Evolutionary conservation across 2,113 vertebrate genomes (phyloP), one percentile per base, ranked within the genome.

Genomic region (Rattus rattus): DNA sequence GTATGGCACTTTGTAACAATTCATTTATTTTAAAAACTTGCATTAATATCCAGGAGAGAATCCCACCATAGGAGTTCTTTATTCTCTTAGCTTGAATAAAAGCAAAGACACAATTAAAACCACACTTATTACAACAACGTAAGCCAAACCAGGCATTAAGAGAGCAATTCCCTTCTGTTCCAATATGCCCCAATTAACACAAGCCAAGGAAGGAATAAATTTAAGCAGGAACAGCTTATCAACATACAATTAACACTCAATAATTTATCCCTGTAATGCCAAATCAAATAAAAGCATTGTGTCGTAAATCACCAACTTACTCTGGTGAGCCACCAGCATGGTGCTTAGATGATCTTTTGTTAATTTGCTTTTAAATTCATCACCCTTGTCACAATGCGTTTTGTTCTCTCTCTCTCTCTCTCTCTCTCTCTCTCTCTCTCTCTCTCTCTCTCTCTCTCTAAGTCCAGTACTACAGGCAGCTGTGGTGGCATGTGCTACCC

Each of bases 301-400:
- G 93, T 95, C 95, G 96, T 98, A 97, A 97, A 97, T 97, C 97
- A 97, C 92, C 43, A 30, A 65, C 81, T 96, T 97, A 95, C 93
- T 96, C 73, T 49, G 95, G 96, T 91, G 94, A 96, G 79, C 95
- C 83, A 95, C 85, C 93, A 96, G 79, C n/a, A 39, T 65, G 14
- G 73, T 0, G 79, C 77, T 94, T 65, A 97, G 94, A 90, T 90
- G 59, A 94, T 95, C 73, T 94, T 95, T 86, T 43, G 86, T 94
- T 96, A 86, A 94, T 93, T 97, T 96, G 95, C 75, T 97, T 97
- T 96, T 94, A 96, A 94, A 69, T 90, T 95, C 65, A 94, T 73
- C 63, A 90, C 76, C 61, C 85, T 97, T 95, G 95, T 86, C 94
- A 96, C 85, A 90, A 81, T 24, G 89, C 22, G 20, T 47, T 91